Conservation (phyloP, 2,797 vertebrate species). For the Pangasius mekongensis region DNA sequence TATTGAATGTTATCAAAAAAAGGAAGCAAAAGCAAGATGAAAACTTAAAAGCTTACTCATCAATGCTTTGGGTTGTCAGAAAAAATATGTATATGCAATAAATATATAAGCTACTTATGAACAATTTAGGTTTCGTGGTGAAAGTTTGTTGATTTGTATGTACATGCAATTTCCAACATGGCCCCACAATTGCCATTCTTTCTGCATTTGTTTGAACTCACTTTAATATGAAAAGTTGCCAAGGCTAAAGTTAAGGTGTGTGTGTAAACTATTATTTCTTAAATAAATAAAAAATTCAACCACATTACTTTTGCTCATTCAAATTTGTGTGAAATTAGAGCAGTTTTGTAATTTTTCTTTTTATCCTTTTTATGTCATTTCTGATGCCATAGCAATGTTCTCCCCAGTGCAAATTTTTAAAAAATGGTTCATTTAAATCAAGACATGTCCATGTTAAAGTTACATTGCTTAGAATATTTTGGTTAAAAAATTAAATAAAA, state of each 20-base stretch:
- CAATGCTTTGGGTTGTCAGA: background rate
- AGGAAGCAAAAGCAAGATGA: background rate
- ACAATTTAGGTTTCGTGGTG: background rate
- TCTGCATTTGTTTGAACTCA: background rate
- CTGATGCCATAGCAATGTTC: background rate
- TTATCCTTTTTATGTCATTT: background rate
- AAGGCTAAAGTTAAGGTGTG: background rate
- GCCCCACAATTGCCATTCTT: background rate
- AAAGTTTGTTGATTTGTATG: background rate
- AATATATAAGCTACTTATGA: background rate
- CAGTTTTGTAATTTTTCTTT: background rate
- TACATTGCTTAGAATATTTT: background rate
- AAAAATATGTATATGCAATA: background rate
- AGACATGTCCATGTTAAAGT: background rate
- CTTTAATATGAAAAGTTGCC: background rate
- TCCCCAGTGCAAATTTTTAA: too few relatives aligned
- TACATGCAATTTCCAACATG: background rate
- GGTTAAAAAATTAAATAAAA: background rate
- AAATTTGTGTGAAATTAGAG: background rate
- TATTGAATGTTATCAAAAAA: background rate
- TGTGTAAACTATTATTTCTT: background rate
- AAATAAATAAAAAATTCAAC: background rate
- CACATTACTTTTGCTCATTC: background rate
- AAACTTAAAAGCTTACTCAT: background rate
- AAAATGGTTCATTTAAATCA: background rate